A percentile compares a stretch with the other conserved stretches of the same genome.
Evolutionary conservation across 2,797 vertebrate species (phyloP).

Genomic region (Eupleurogrammus muticus): DNA sequence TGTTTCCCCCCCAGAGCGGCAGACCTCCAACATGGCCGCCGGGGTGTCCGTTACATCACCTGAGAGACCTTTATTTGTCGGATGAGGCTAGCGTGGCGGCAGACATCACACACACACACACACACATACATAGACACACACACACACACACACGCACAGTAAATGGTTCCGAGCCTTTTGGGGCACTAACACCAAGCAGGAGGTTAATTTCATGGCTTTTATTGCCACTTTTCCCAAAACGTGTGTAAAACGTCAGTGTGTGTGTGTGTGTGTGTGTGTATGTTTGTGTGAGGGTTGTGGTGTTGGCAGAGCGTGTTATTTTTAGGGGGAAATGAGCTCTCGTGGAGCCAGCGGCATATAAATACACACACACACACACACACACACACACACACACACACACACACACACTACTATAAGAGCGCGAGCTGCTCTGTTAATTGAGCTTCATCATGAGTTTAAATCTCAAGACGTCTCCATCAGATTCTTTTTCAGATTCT

Average conservation of each 20-base stretch:
- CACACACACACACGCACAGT: constrained; percentile 24
- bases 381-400: constrained; percentile 35
- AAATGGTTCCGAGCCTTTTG: constrained; percentile 37
- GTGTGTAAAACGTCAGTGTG: constrained; percentile 48
- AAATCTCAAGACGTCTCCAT: background rate
- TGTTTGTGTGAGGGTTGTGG: constrained; percentile 59
- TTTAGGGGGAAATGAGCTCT: constrained; percentile 80
- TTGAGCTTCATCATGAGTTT: constrained; percentile 34
- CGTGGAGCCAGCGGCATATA: constrained; percentile 79
- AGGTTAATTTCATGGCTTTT: constrained; percentile 71
- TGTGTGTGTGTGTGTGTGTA: constrained; percentile 33
- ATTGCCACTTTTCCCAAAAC: constrained; percentile 60
- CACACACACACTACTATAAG: constrained; percentile 21
- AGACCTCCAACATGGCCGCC: constrained; percentile 21
- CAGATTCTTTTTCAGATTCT: constrained; percentile 31
- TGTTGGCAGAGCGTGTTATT: constrained; percentile 80
- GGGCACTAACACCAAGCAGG: constrained; percentile 50
- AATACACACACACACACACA: constrained; percentile 69
- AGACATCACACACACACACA: constrained; percentile 12
- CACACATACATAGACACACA: constrained; percentile 11
- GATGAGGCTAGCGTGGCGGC: background rate
- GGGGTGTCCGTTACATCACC: constrained; percentile 35
- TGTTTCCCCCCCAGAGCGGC: constrained; percentile 40
- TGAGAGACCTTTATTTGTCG: constrained; percentile 16
- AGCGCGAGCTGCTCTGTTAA: constrained; percentile 31